Conservation (phyloP, 1,140 invertebrate species). For the Gryllus bimaculatus region DNA sequence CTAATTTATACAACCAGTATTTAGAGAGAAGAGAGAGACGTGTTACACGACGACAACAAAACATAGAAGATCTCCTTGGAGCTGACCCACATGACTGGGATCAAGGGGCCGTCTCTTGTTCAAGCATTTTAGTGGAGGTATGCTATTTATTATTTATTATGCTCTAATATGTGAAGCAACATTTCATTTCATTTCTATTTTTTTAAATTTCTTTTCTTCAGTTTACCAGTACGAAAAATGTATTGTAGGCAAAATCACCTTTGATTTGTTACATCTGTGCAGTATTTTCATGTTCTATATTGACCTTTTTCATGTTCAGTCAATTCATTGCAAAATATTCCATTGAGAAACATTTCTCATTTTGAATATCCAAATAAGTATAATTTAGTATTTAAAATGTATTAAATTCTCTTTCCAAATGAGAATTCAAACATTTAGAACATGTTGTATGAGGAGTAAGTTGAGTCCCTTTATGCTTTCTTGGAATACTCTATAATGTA, state of each 20-base stretch:
- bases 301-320: too few species aligned
- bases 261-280: too few species aligned
- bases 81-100: slow-evolving; percentile 10
- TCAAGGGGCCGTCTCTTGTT: slow-evolving; percentile 14
- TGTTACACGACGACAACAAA: background rate
- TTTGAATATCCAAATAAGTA: too few species aligned
- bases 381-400: too few species aligned
- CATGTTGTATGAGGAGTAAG: too few species aligned
- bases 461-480: too few species aligned
- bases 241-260: background rate
- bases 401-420: too few species aligned
- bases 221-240: background rate
- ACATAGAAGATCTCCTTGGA: slow-evolving; percentile 17
- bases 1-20: slow-evolving; percentile 49
- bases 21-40: slow-evolving; percentile 26
- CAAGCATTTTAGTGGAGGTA: slow-evolving; percentile 21
- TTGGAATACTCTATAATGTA: too few species aligned
- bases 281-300: too few species aligned
- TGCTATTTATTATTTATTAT: background rate
- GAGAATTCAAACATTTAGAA: too few species aligned
- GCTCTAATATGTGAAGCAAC: background rate
- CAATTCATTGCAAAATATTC: too few species aligned
- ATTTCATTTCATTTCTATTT: background rate
- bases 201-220: background rate
- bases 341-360: too few species aligned